A percentile compares a stretch with the other conserved stretches of the same genome.
phyloP scores from a whole-genome alignment of 2,888 invertebrate species.

The Acronicta leporina region DNA sequence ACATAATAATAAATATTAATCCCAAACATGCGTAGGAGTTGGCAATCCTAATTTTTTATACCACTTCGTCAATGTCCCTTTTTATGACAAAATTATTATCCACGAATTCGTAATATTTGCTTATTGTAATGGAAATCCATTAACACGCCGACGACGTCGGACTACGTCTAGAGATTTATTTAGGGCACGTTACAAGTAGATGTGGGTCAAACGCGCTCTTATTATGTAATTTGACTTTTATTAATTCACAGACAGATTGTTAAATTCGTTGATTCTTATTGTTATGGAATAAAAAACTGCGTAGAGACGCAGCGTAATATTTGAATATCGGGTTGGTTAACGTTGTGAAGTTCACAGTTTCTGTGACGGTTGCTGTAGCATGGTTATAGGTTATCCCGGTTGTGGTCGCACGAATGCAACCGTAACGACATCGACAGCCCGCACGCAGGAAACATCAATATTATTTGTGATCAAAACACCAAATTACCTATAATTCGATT shows the following conservation, averaged over 20 bases:
- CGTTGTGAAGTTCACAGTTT: no score
- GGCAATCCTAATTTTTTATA: conserved; percentile 31
- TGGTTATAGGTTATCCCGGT: conserved; percentile 13
- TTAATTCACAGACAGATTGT: conserved; percentile 34
- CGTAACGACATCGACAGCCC: conserved; percentile 20
- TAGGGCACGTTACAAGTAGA: conserved; percentile 47
- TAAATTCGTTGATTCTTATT: conserved; percentile 28
- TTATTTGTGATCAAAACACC: conserved; percentile 49
- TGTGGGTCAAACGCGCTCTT: conserved; percentile 48
- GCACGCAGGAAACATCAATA: conserved; percentile 50
- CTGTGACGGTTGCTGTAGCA: conserved; percentile 17
- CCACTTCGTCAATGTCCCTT: conserved; percentile 49
- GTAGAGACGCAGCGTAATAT: neutral
- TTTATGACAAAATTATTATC: conserved; percentile 60
- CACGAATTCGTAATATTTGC: conserved; percentile 61
- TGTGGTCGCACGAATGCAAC: conserved; percentile 14
- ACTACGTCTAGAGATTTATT: conserved; percentile 49
- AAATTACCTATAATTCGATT: conserved; percentile 57
- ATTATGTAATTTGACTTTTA: conserved; percentile 49
- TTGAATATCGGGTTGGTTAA: no score
- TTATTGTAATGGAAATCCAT: conserved; percentile 75
- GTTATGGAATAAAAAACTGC: neutral
- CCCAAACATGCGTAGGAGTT: conserved; percentile 42
- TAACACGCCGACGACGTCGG: conserved; percentile 66
- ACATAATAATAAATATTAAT: conserved; percentile 21